A percentile compares a stretch with the other conserved stretches of the same genome.
Conservation (phyloP, 2,113 vertebrate genomes). For the Eulacestoma nigropectus region DNA sequence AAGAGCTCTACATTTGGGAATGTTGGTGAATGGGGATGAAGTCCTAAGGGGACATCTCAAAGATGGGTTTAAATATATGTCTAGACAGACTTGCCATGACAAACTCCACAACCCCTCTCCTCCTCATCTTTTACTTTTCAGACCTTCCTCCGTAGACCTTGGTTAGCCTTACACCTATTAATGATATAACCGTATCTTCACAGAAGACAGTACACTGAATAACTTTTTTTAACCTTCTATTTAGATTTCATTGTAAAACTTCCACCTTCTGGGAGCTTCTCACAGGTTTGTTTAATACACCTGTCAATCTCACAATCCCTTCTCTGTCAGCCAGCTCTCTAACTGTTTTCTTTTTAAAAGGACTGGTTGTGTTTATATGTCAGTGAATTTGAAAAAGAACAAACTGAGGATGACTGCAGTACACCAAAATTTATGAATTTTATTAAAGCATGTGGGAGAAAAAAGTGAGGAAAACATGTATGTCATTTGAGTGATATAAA, state of each 20-base stretch:
- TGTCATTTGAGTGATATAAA: background rate
- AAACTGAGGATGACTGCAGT: background rate
- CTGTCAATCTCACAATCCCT: background rate
- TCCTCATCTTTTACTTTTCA: background rate
- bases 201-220: background rate
- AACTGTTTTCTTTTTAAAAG: background rate
- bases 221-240: background rate
- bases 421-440: background rate
- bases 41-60: slow-evolving; percentile 19
- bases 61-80: slow-evolving; percentile 27
- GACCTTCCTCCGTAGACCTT: background rate
- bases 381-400: background rate
- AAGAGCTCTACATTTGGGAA: background rate
- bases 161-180: background rate
- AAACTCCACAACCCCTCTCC: background rate
- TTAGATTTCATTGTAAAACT: background rate
- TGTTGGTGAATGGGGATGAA: background rate
- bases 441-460: background rate
- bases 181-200: background rate
- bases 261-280: background rate
- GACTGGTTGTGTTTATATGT: background rate
- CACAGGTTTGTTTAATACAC: background rate
- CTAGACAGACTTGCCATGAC: background rate
- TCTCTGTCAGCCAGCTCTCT: background rate
- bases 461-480: background rate